A percentile compares a stretch with the other conserved stretches of the same genome.
Evolutionary conservation across 2,888 invertebrate genomes (phyloP).

Genomic region (Epirrita christyi): DNA sequence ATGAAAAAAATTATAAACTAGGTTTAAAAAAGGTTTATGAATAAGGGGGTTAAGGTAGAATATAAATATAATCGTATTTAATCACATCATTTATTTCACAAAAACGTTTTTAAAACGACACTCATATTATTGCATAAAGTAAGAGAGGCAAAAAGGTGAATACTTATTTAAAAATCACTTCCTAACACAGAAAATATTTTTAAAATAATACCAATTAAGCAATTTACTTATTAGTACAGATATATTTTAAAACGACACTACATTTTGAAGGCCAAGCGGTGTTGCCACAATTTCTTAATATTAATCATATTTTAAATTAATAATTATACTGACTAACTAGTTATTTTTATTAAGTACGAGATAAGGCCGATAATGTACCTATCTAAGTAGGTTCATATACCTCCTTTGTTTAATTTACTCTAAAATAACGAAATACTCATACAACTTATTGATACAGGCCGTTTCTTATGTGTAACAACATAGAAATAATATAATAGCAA

Average conservation of each 20-base stretch:
- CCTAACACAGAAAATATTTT: constrained; percentile 45
- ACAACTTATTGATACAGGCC: constrained; percentile 47
- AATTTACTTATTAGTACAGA: constrained; percentile 39
- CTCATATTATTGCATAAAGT: constrained; percentile 76
- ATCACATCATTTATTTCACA: constrained; percentile 79
- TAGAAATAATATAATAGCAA: constrained; percentile 59
- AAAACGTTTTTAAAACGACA: constrained; percentile 82
- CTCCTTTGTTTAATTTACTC: not conserved
- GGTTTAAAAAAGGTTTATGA: too few relatives aligned
- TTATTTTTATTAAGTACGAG: constrained; percentile 51
- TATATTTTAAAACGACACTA: constrained; percentile 72
- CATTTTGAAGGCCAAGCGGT: constrained; percentile 83
- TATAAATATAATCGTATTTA: constrained; percentile 54
- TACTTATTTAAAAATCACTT: constrained; percentile 66
- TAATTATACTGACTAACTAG: not conserved
- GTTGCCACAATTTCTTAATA: constrained; percentile 73
- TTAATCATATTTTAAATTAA: not conserved
- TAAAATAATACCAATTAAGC: constrained; percentile 56
- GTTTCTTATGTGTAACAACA: constrained; percentile 45
- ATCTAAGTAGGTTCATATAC: too few relatives aligned
- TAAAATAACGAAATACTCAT: not conserved
- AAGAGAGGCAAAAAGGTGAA: constrained; percentile 76
- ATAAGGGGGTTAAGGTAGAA: constrained; percentile 49
- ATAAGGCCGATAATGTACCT: constrained; percentile 47
- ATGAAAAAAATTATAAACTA: too few relatives aligned